Base-by-base conservation (phyloP, 1,140 invertebrate genomes). In the Drosophila melanogaster region DNA sequence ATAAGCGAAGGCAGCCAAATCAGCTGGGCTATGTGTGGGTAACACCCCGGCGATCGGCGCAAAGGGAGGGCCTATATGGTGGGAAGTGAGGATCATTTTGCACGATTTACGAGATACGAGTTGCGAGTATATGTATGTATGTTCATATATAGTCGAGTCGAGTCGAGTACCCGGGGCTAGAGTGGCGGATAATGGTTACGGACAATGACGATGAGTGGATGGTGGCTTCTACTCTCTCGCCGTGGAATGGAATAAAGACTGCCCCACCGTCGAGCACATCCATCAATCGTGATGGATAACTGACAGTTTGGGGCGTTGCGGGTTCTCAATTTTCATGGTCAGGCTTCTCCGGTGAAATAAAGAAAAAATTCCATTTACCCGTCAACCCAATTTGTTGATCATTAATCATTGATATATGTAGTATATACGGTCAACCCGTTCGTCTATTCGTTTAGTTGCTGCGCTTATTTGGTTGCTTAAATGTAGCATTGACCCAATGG, bases 401-500 rank as follows among this genome's bases (percentile, higher is more conserved):
- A 89, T 87, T 83, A 89, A 87, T 87, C 83, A 89, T 72, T 38
- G 70, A 79, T 70, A 79, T 50, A 58, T 66, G 75, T 47, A 75
- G 61, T 50, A 55, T 66, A 69, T 44, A 67, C 65, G 67, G 47
- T 70, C 67, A 57, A 58, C 64, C 56, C 43, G 44, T 30, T 30
- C 26, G 26, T 30, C 7, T 30, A 30, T 30, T 30, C 26, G 26
- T 2, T 46, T 30, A 15, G 50, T 19, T 54, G 37, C 37, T 38
- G 2, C 35, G 60, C 60, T 57, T 24, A 49, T 49, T 70, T 57
- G 37, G 67, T 51, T 62, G 41, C 17, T 37, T 57, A 53, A 44
- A 46, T 76, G 35, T 77, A 77, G 84, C 83, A 86, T 79, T 89
- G 84, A 86, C 84, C 83, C 75, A 79, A 70, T 76, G 75, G 69